Evolutionary conservation across 2,888 invertebrate species (phyloP).

Genomic region (Papilio elwesi): DNA sequence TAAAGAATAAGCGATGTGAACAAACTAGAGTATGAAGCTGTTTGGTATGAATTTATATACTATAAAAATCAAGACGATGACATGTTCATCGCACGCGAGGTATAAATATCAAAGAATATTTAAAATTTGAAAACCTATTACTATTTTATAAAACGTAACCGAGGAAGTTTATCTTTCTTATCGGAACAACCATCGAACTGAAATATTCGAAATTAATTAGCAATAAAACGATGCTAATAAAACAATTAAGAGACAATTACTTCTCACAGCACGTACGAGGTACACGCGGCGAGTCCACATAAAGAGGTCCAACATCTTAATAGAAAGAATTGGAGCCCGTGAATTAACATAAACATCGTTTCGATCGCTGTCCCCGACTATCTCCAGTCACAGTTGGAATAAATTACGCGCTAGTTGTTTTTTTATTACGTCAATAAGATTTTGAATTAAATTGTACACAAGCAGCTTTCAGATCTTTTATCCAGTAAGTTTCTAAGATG

Average conservation of each 20-base stretch:
- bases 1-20: neutral
- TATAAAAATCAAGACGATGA: too few species aligned
- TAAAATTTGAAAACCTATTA: neutral
- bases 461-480: slow-evolving; percentile 53
- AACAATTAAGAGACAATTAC: slow-evolving; percentile 65
- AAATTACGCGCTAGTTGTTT: slow-evolving; percentile 68
- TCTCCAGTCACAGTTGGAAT: slow-evolving; percentile 71
- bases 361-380: slow-evolving; percentile 67
- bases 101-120: neutral
- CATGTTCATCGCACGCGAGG: too few species aligned
- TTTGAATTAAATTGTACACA: slow-evolving; percentile 68
- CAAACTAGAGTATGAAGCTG: too few species aligned
- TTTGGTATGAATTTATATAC: too few species aligned
- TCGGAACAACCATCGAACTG: slow-evolving; percentile 46
- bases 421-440: slow-evolving; percentile 78
- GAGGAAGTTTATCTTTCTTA: slow-evolving; percentile 6
- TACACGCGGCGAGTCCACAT: slow-evolving; percentile 56
- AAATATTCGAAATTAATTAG: slow-evolving; percentile 43
- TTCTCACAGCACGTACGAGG: slow-evolving; percentile 55
- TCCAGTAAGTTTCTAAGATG: slow-evolving; percentile 49
- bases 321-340: slow-evolving; percentile 58
- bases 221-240: slow-evolving; percentile 54
- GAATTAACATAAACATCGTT: slow-evolving; percentile 79
- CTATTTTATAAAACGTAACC: neutral
- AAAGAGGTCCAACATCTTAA: slow-evolving; percentile 74